Evolutionary conservation across 2,888 invertebrate species (phyloP).

Genomic region (Orchesella flavescens): DNA sequence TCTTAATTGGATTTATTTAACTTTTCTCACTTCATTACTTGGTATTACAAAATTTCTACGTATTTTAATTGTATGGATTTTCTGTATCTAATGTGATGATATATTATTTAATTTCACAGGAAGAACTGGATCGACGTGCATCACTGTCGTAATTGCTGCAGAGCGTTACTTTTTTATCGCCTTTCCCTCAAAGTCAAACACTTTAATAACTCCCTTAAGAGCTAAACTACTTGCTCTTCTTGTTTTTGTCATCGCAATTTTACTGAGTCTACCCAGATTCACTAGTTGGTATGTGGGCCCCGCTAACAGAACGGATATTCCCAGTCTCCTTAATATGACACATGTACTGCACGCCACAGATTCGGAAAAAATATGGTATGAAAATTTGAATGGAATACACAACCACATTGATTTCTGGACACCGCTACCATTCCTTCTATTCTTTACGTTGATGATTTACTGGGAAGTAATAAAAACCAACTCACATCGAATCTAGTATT

Average conservation of each 20-base stretch:
- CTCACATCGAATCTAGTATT: background rate
- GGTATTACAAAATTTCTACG: slow-evolving; percentile 12
- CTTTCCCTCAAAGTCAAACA: background rate
- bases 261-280: slow-evolving; percentile 22
- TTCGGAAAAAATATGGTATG: background rate
- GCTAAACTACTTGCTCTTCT: background rate
- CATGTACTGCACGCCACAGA: background rate
- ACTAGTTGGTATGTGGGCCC: background rate
- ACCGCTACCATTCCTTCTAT: slow-evolving; percentile 25
- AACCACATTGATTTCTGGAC: slow-evolving; percentile 29
- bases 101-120: background rate
- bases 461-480: background rate
- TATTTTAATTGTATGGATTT: background rate
- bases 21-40: slow-evolving; percentile 12
- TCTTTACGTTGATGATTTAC: slow-evolving; percentile 9
- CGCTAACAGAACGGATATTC: background rate
- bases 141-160: slow-evolving; percentile 33
- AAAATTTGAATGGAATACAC: background rate
- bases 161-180: slow-evolving; percentile 46
- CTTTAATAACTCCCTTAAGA: background rate
- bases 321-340: background rate
- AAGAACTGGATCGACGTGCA: slow-evolving; percentile 34
- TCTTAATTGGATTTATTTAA: slow-evolving; percentile 1
- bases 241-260: background rate
- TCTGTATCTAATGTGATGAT: background rate